Percentiles rank a stretch among this genome's conserved stretches.
phyloP scores from a whole-genome alignment of 2,113 vertebrate species.

The Bubo blakistoni region DNA sequence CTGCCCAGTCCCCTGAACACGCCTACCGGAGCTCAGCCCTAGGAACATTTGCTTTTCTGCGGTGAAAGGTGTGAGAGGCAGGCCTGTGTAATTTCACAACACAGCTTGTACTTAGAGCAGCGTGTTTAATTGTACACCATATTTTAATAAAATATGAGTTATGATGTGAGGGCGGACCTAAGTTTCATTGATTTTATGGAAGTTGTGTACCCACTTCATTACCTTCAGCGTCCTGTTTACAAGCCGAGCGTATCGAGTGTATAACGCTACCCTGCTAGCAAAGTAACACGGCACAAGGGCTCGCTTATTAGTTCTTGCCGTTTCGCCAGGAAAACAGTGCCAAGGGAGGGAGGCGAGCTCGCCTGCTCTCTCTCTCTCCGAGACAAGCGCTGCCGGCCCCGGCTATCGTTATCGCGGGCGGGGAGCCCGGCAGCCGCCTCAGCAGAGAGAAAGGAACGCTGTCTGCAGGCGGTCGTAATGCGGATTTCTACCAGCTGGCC shows the following conservation, averaged over 20 bases:
- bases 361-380: neutral
- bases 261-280: fast-evolving
- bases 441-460: neutral
- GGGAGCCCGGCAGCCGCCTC: neutral
- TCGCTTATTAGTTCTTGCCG: fast-evolving
- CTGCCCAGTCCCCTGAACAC: neutral
- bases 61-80: fast-evolving
- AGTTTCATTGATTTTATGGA: neutral
- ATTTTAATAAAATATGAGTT: fast-evolving
- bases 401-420: neutral
- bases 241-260: fast-evolving
- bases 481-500: neutral
- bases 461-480: neutral
- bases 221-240: neutral
- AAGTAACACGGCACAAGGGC: neutral
- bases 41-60: fast-evolving
- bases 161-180: fast-evolving
- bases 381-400: neutral
- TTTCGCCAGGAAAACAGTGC: fast-evolving
- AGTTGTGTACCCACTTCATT: neutral
- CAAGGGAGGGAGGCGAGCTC: too few relatives aligned
- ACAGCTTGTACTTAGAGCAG: neutral
- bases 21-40: fast-evolving
- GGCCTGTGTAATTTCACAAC: neutral
- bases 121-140: fast-evolving